Evolutionary conservation across 2,113 vertebrate genomes (phyloP).

Genomic region (Corvus moneduloides): DNA sequence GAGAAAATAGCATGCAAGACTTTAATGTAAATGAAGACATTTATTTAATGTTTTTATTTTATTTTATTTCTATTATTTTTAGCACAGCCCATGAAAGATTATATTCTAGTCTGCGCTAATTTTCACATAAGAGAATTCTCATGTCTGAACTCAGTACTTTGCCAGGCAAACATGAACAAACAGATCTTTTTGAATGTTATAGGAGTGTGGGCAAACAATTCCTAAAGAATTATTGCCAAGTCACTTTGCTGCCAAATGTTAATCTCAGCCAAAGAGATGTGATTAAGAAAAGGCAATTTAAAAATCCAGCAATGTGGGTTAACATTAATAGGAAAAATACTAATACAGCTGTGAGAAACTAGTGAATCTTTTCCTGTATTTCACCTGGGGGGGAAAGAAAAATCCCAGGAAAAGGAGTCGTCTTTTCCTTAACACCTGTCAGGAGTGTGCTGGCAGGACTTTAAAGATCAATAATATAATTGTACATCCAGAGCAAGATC

Average conservation of each 20-base stretch:
- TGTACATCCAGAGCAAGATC: background rate
- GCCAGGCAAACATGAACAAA: background rate
- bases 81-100: background rate
- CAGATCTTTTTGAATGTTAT: background rate
- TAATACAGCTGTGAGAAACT: background rate
- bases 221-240: background rate
- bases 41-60: background rate
- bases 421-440: background rate
- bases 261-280: background rate
- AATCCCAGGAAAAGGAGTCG: background rate
- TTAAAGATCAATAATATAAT: background rate
- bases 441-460: background rate
- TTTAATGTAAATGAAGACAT: background rate
- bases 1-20: background rate
- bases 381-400: background rate
- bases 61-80: background rate
- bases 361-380: background rate
- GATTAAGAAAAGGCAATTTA: background rate
- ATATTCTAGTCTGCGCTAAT: background rate
- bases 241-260: background rate
- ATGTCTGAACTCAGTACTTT: background rate
- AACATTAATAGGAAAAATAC: background rate
- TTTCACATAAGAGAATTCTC: background rate
- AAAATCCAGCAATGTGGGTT: background rate
- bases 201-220: background rate